Evolutionary conservation across 1,140 invertebrate species (phyloP), one percentile per base, ranked within the genome.

Genomic region (Nilaparvata lugens): DNA sequence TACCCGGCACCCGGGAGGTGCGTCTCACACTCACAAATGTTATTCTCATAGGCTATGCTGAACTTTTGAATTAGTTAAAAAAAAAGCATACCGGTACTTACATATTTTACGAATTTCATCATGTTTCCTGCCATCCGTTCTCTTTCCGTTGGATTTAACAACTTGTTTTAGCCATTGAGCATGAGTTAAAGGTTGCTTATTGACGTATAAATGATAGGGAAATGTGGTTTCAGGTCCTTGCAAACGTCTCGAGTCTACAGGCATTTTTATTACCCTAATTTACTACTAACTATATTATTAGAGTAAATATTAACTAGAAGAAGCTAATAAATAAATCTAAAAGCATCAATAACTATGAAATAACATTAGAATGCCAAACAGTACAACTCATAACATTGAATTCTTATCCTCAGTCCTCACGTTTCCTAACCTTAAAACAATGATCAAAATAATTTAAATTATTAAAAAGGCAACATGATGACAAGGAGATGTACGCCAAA

Each of bases 51-150:
- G 42, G 7, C 21, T 13, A 23, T n/a, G 13, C 16, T 40, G 18
- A 38, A 38, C 9, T 35, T 56, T 35, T 7, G 4, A 13, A 7
- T 9, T 13, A 2, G 2, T 11, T 21, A 4, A 24, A 11, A 2
- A 21, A 14, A 6, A 6, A 43, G 4, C 11, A 24, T 1, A 23
- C 24, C 11, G 25, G 28, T 40, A 66, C 76, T 78, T 79, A 83
- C 81, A 83, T 57, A 83, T 78, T 74, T 81, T 78, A 62, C 80
- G 68, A 9, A 77, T 69, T 62, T 81, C 74, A 56, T 71, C 65
- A 31, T 65, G 53, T 31, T 68, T 65, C 57, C 82, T 69, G 7
- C 72, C 75, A 72, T 83, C 80, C 9, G 62, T 67, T 56, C 81
- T 52, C 38, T 18, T 23, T 25, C 59, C 55, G 14, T 13, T 16